Base-by-base conservation (phyloP, 2,113 vertebrate species). In the Fukomys damarensis region DNA sequence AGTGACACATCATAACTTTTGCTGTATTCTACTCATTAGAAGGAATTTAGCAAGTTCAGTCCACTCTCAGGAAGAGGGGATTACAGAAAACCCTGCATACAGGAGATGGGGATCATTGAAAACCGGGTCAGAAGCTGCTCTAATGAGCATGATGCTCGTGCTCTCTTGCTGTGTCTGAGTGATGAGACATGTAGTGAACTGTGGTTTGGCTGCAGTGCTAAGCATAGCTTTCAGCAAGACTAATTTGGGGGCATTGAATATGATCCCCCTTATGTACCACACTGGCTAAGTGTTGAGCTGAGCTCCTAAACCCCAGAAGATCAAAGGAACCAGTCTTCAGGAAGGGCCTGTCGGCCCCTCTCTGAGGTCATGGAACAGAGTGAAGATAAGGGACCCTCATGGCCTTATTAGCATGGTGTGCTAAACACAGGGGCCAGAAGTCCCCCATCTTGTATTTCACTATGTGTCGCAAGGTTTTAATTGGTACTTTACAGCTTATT, bases 401-500 rank as follows among this genome's bases (percentile, higher is more conserved):
- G 46, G 94, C 30, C 54, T 85, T 89, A 56, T 89, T 85, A 91
- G 61, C 82, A 30, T 88, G 14, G 61, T 79, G 54, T 82, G 46
- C 59, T 59, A 66, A 92, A 41, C n/a, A 77, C 41, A 54, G 41
- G 84, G 0, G 30, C 68, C 43, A 66, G 66, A 41, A 86, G 81
- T 77, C 38, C 89, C 54, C 77, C 66, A 65, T 83, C 52, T 98
- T 93, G 10, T 3, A 0, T 97, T 98, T 97, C 93, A 94, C 91
- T 92, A 86, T 92, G 82, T 95, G 81, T 20, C 91, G 22, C 46
- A 93, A 38, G 84, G 16, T 86, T 97, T 59, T 97, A 96, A 96
- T 93, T 98, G 96, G 79, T 97, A 92, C 96, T 83, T 81, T 97
- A 95, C 82, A 95, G 96, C 89, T 94, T 86, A 92, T 9, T 93